Conservation (phyloP, 2,113 vertebrate species). For the Rallus limicola region DNA sequence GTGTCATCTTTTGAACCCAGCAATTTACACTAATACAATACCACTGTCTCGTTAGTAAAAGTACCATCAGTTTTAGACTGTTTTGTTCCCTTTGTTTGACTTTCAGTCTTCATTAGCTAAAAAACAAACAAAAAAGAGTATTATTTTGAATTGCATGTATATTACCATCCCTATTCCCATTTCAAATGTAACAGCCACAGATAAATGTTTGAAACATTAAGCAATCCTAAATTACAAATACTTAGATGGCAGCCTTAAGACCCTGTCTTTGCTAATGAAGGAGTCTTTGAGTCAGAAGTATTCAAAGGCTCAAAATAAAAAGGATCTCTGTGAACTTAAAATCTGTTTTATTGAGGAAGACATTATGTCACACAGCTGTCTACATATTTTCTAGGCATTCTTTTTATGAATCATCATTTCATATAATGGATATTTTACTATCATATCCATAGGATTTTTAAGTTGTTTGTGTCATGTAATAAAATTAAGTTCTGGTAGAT, state of each 20-base stretch:
- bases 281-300: background rate
- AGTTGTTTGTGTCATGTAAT: background rate
- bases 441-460: background rate
- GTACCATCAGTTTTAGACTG: background rate
- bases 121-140: background rate
- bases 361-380: conserved; percentile 30
- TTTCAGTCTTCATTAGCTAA: background rate
- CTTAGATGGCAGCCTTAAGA: background rate
- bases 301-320: background rate
- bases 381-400: background rate
- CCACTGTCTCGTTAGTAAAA: background rate
- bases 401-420: conserved; percentile 10
- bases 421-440: background rate
- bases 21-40: background rate
- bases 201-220: background rate
- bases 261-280: background rate
- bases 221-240: background rate
- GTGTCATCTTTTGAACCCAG: background rate
- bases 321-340: background rate
- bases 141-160: background rate
- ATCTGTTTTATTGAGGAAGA: background rate
- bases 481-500: background rate
- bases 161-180: background rate
- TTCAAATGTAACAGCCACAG: background rate
- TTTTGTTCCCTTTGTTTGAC: accelerated